These are phyloP conservation scores for Salpingus planirostris DNA, from an alignment of 2,888 invertebrate genomes.

Conservation along the genomic window DNA sequence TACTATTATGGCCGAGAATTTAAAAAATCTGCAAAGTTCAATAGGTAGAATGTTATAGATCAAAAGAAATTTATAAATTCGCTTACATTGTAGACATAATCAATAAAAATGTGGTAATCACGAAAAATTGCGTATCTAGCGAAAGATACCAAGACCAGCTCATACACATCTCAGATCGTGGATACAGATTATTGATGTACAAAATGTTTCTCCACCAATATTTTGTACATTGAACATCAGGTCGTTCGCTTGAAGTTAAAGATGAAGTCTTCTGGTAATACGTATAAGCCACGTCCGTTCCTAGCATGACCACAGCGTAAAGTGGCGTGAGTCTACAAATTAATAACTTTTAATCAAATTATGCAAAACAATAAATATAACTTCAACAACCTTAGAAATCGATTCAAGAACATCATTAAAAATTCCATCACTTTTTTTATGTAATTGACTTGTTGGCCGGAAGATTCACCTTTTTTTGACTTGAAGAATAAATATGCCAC, in stretches of 20 bases:
- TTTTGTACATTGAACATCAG: conserved; percentile 39
- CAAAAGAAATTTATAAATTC: background rate
- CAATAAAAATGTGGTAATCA: conserved; percentile 35
- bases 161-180: conserved; percentile 42
- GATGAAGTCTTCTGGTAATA: conserved; percentile 37
- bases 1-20: conserved; percentile 28
- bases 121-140: conserved; percentile 44
- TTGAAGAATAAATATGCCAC: conserved; percentile 30
- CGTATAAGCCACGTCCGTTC: conserved; percentile 37
- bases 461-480: conserved; percentile 10
- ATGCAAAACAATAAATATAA: conserved; percentile 5
- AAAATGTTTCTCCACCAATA: conserved; percentile 48
- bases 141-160: conserved; percentile 47
- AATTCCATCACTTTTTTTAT: conserved; percentile 20
- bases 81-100: conserved; percentile 41
- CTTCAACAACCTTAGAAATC: conserved; percentile 39
- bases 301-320: conserved; percentile 34
- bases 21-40: conserved; percentile 35
- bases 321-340: conserved; percentile 36
- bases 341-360: too few relatives aligned
- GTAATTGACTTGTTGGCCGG: conserved; percentile 17
- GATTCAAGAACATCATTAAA: conserved; percentile 28
- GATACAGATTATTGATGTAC: conserved; percentile 44
- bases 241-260: conserved; percentile 35
- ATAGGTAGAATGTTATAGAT: background rate